Conservation (phyloP, 2,888 invertebrate genomes). For the Leuctra nigra region DNA sequence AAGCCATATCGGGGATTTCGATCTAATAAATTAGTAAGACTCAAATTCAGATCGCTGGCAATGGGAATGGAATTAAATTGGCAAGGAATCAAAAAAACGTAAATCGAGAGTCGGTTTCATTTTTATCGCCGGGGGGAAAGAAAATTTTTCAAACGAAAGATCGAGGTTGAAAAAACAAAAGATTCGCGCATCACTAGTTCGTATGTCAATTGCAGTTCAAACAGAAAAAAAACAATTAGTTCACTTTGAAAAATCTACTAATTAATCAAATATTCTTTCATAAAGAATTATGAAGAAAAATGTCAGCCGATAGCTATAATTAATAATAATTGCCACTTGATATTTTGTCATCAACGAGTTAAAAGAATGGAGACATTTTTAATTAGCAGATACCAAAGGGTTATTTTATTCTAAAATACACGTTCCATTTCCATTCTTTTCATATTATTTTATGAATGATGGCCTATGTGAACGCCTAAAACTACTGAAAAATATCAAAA, state of each 20-base stretch:
- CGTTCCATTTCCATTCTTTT: too few relatives aligned
- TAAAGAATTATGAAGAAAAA: background rate
- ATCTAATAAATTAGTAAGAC: constrained; percentile 14
- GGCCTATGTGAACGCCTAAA: too few relatives aligned
- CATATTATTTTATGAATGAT: too few relatives aligned
- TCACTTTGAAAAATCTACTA: constrained; percentile 4
- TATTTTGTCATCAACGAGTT: too few relatives aligned
- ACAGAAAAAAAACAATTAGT: constrained; percentile 7
- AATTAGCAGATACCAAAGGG: too few relatives aligned
- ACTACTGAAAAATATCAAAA: too few relatives aligned
- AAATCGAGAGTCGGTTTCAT: constrained; percentile 1
- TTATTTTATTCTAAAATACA: too few relatives aligned
- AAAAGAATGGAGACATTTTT: too few relatives aligned
- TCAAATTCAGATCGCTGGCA: constrained; percentile 8
- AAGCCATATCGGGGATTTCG: too few relatives aligned
- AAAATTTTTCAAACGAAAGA: constrained; percentile 17
- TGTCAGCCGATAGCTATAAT: constrained; percentile 3
- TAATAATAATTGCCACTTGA: constrained; percentile 12
- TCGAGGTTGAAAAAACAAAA: constrained; percentile 12
- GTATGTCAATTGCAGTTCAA: constrained; percentile 10
- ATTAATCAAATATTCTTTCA: constrained; percentile 11
- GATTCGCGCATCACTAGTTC: constrained; percentile 2
- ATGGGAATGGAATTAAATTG: constrained; percentile 10
- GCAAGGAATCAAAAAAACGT: constrained; percentile 12
- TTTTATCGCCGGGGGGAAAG: constrained; percentile 5